Evolutionary conservation across 30 jellyfish, hydroid and myxozoan species (phyloP), one percentile per base, ranked within the genome.

Genomic region (Aurelia aurita): DNA sequence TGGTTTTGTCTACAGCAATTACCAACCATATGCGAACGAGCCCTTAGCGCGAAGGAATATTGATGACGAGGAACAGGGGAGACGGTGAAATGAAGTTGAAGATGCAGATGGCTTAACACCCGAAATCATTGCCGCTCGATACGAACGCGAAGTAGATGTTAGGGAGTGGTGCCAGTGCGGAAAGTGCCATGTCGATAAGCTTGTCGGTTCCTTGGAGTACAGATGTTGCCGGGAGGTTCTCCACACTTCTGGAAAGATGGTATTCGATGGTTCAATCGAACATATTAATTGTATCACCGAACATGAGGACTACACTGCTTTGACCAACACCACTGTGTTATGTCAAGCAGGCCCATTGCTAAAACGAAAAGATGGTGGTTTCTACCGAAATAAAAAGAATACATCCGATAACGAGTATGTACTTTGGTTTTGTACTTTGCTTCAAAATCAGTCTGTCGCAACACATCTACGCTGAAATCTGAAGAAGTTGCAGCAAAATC

Each of bases 181-280:
- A n/a, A n/a, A n/a, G n/a, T n/a, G n/a, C n/a, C n/a, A n/a, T n/a
- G n/a, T n/a, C n/a, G n/a, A n/a, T n/a, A n/a, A n/a, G n/a, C n/a
- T n/a, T n/a, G n/a, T n/a, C n/a, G n/a, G n/a, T n/a, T n/a, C n/a
- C n/a, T n/a, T n/a, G n/a, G n/a, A n/a, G n/a, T n/a, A n/a, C n/a
- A n/a, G n/a, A 57, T 69, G 80, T 20, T 69, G 80, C 61, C 80
- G 61, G 59, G 59, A 69, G 26, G 80, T 69, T 69, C 0, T 34
- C 61, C 80, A 28, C 61, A 69, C 62, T 32, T 69, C 61, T 69
- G 80, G 61, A 19, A 69, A 69, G 31, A 69, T 69, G 59, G 80
- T 39, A 1, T 19, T 18, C 29, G 80, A 69, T 39, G 80, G 62
- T 31, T 26, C 61, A 20, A 25, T 26, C 26, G 62, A 69, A 15